Conservation (phyloP, 2,888 invertebrate species). For the Drosophila tanythrix region DNA sequence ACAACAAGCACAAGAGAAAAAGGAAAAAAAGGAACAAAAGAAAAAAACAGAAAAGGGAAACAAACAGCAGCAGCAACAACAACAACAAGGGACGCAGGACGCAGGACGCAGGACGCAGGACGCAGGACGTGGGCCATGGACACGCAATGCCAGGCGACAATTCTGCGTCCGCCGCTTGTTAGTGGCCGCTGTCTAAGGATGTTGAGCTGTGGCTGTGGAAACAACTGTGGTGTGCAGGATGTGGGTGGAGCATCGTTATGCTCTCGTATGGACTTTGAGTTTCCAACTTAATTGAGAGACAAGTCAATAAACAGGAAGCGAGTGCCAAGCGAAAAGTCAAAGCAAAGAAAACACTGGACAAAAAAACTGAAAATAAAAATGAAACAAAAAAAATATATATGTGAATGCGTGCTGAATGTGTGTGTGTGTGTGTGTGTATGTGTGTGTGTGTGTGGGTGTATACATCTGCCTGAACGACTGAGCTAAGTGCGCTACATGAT, state of each 20-base stretch:
- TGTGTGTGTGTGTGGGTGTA: constrained; percentile 8
- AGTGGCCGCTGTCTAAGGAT: constrained; percentile 51
- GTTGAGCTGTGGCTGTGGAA: constrained; percentile 3
- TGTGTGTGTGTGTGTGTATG: neutral
- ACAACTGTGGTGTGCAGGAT: neutral
- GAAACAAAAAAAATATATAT: constrained; percentile 22
- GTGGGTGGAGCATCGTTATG: constrained; percentile 18
- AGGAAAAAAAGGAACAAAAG: constrained; percentile 10
- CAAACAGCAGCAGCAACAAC: constrained; percentile 23
- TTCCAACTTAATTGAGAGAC: constrained; percentile 80
- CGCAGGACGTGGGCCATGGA: constrained; percentile 33
- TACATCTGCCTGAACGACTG: neutral
- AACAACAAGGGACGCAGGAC: constrained; percentile 13
- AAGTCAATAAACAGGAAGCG: constrained; percentile 81
- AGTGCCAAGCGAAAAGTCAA: constrained; percentile 72
- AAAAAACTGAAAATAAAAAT: neutral
- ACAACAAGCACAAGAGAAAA: constrained; percentile 3
- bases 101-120: constrained; percentile 16
- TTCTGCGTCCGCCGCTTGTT: constrained; percentile 66
- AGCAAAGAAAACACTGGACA: constrained; percentile 40
- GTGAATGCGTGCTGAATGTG: constrained; percentile 11
- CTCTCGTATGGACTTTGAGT: constrained; percentile 46
- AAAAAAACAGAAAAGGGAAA: constrained; percentile 20
- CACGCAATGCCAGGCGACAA: constrained; percentile 66
- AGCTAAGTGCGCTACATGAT: constrained; percentile 15